Conservation (phyloP, 2,797 vertebrate genomes). For the Tapera naevia region DNA sequence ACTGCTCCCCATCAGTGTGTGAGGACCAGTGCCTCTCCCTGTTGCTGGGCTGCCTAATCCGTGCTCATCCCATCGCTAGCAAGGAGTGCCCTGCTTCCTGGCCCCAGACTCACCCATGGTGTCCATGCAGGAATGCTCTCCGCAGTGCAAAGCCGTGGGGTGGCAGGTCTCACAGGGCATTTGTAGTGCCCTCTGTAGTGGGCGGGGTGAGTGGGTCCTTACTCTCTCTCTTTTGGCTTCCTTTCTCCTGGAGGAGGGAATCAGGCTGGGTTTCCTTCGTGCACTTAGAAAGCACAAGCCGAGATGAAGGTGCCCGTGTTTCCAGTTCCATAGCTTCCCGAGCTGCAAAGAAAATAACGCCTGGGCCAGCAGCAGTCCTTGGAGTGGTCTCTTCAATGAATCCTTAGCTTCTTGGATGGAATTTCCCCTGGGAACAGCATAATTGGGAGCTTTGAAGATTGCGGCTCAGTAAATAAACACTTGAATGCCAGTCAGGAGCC, state of each 20-base stretch:
- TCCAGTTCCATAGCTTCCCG: not conserved
- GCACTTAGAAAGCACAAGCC: not conserved
- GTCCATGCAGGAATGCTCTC: too few relatives aligned
- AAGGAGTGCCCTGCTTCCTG: too few relatives aligned
- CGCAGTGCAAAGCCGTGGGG: too few relatives aligned
- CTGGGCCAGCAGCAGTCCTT: not conserved
- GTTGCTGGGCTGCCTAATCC: too few relatives aligned
- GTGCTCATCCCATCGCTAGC: too few relatives aligned
- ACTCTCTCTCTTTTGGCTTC: not conserved
- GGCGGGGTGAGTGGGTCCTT: too few relatives aligned
- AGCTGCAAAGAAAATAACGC: not conserved
- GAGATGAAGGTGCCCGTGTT: not conserved
- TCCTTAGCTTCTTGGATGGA: not conserved
- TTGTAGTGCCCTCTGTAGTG: too few relatives aligned
- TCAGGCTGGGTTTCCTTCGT: not conserved
- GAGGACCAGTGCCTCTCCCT: too few relatives aligned
- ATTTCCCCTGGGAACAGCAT: slow-evolving; percentile 4
- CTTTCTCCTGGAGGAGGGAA: not conserved
- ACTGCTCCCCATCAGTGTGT: too few relatives aligned
- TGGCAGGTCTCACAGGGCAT: too few relatives aligned
- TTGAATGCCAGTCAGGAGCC: not conserved
- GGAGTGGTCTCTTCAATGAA: not conserved
- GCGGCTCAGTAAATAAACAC: slow-evolving; percentile 1
- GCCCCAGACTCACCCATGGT: too few relatives aligned
- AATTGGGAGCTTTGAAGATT: not conserved